Percentiles rank a stretch among this genome's conserved stretches.
phyloP scores from a whole-genome alignment of 2,797 vertebrate species.

The Perodicticus potto region DNA sequence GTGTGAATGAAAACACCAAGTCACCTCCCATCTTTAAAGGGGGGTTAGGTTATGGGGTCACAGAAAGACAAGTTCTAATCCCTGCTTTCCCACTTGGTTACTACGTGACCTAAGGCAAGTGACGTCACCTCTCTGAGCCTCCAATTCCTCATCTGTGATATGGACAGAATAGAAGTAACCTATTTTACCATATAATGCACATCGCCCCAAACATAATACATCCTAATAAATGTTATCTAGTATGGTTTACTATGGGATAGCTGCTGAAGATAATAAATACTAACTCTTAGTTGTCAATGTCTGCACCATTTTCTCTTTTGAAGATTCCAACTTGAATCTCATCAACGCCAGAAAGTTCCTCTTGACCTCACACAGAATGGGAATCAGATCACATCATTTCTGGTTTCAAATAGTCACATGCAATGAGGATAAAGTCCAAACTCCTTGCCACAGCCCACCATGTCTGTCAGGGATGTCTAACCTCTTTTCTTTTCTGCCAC shows the following conservation, averaged over 20 bases:
- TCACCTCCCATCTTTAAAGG: background rate
- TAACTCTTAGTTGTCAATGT: background rate
- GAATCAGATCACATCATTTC: background rate
- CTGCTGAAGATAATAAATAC: background rate
- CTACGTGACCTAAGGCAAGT: background rate
- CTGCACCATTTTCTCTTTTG: background rate
- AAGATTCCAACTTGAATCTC: background rate
- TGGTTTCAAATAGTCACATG: background rate
- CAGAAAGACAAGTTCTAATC: background rate
- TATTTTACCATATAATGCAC: background rate
- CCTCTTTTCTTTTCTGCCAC: too few species aligned
- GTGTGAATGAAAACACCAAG: background rate
- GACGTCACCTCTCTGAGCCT: background rate
- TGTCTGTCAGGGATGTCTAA: too few species aligned
- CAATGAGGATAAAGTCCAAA: background rate
- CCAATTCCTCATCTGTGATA: slow-evolving; percentile 26
- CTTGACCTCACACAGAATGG: background rate
- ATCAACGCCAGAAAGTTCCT: background rate
- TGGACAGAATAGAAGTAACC: background rate
- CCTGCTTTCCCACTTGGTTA: background rate
- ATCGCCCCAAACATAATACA: background rate
- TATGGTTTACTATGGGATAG: too few species aligned
- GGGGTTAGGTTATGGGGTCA: background rate
- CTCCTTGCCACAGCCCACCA: background rate
- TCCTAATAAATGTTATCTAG: background rate